Percentiles rank a stretch among this genome's conserved stretches.
Evolutionary conservation across 2,797 vertebrate species (phyloP).

Genomic region (Percopsis omiscomaycus): DNA sequence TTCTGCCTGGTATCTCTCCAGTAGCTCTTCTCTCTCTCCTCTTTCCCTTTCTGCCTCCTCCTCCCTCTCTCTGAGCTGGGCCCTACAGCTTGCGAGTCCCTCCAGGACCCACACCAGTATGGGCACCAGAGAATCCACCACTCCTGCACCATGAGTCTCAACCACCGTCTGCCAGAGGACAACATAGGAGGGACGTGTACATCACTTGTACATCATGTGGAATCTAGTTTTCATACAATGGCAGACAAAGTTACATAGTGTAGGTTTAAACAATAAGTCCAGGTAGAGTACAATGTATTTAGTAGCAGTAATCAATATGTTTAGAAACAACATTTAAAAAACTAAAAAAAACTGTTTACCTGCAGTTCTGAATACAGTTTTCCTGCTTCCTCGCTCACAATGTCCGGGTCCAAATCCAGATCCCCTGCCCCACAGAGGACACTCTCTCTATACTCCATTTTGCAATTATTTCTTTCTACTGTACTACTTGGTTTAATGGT

Average conservation of each 20-base stretch:
- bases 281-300: background rate
- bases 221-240: no score
- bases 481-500: background rate
- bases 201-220: background rate
- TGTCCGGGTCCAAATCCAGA: conserved; percentile 78
- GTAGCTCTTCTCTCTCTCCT: conserved; percentile 69
- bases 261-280: no score
- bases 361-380: conserved; percentile 82
- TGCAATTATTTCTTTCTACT: conserved; percentile 1
- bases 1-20: conserved; percentile 76
- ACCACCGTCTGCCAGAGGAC: conserved; percentile 68
- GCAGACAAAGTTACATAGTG: no score
- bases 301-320: no score
- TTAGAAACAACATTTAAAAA: background rate
- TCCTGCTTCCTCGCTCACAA: conserved; percentile 82
- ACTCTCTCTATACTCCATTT: conserved; percentile 77
- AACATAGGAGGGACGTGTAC: conserved; percentile 2
- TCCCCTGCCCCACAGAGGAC: conserved; percentile 72
- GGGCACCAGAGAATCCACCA: conserved; percentile 82
- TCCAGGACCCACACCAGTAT: conserved; percentile 83
- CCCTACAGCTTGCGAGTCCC: conserved; percentile 76
- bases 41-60: conserved; percentile 75
- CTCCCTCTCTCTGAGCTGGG: conserved; percentile 76
- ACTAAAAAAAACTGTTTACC: conserved; percentile 53
- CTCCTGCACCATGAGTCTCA: conserved; percentile 76